phyloP scores from a whole-genome alignment of 2,888 invertebrate genomes.

The Acrocyrtus sp. region DNA sequence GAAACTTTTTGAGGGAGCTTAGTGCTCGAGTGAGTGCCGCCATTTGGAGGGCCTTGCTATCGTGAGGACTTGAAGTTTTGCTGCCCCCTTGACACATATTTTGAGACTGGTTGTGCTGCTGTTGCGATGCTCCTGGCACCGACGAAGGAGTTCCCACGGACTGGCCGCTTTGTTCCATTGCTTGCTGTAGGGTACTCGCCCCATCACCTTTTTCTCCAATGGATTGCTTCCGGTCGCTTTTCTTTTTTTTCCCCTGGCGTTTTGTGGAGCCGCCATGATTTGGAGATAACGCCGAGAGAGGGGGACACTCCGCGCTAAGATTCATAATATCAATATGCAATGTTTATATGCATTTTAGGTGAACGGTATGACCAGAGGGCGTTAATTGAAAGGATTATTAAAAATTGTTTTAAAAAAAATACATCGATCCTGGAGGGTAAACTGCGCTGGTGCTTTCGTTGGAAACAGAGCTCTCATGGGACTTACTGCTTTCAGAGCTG shows the following conservation, averaged over 20 bases:
- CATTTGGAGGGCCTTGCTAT: conserved; percentile 64
- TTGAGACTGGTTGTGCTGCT: conserved; percentile 19
- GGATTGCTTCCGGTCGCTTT: conserved; percentile 25
- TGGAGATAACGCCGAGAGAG: conserved; percentile 22
- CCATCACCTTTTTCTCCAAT: conserved; percentile 24
- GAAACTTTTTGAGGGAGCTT: conserved; percentile 63
- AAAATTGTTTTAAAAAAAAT: background rate
- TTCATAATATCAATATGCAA: background rate
- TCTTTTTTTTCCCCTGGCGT: conserved; percentile 45
- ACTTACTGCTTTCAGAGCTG: conserved; percentile 73
- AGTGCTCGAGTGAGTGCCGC: conserved; percentile 64
- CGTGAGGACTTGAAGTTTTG: conserved; percentile 38
- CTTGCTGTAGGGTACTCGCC: conserved; percentile 4
- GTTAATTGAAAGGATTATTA: background rate
- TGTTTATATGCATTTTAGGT: too few relatives aligned
- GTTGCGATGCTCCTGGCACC: conserved; percentile 20
- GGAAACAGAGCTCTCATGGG: conserved; percentile 72
- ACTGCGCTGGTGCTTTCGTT: conserved; percentile 49
- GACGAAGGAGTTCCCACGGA: background rate
- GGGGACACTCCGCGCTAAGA: conserved; percentile 38
- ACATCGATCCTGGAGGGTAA: background rate
- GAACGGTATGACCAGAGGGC: background rate
- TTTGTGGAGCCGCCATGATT: conserved; percentile 23
- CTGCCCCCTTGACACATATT: conserved; percentile 34
- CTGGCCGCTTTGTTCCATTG: conserved; percentile 14